These are phyloP conservation scores for Apocheima hispidaria DNA, from an alignment of 2,888 invertebrate species.

Conservation along the genomic window DNA sequence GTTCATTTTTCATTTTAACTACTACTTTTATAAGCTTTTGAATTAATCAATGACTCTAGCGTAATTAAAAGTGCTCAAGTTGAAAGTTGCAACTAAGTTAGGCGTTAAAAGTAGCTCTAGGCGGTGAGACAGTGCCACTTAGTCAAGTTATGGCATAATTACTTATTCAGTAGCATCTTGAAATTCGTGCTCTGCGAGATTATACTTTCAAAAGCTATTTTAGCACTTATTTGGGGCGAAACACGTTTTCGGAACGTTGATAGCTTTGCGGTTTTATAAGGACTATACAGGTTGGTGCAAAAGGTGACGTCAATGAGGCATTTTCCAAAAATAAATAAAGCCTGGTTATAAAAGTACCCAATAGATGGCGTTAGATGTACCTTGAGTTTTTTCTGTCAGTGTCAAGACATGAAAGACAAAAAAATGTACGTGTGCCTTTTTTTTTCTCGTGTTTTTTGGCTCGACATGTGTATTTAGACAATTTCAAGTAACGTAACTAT, in stretches of 20 bases:
- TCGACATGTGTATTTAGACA: no score
- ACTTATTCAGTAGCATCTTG: slow-evolving; percentile 36
- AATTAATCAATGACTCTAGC: slow-evolving; percentile 32
- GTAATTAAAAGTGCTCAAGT: slow-evolving; percentile 39
- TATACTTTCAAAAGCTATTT: slow-evolving; percentile 14
- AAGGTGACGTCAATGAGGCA: no score
- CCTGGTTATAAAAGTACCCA: no score
- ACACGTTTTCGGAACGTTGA: neutral
- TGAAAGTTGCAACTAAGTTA: slow-evolving; percentile 36
- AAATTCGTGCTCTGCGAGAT: slow-evolving; percentile 7
- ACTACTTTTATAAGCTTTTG: slow-evolving; percentile 25
- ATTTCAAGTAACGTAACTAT: no score
- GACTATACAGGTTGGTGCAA: neutral
- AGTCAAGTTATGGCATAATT: slow-evolving; percentile 38
- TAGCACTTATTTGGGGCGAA: neutral
- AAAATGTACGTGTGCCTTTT: no score
- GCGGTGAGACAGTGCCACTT: slow-evolving; percentile 36
- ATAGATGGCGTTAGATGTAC: no score
- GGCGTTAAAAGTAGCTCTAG: slow-evolving; percentile 31
- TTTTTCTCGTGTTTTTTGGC: no score
- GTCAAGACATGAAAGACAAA: no score
- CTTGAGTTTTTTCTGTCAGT: no score
- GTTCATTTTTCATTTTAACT: slow-evolving; percentile 3
- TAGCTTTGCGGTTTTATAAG: neutral
- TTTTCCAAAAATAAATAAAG: no score